Evolutionary conservation across 2,797 vertebrate species (phyloP).

Genomic region (Neosilurus hyrtlii): DNA sequence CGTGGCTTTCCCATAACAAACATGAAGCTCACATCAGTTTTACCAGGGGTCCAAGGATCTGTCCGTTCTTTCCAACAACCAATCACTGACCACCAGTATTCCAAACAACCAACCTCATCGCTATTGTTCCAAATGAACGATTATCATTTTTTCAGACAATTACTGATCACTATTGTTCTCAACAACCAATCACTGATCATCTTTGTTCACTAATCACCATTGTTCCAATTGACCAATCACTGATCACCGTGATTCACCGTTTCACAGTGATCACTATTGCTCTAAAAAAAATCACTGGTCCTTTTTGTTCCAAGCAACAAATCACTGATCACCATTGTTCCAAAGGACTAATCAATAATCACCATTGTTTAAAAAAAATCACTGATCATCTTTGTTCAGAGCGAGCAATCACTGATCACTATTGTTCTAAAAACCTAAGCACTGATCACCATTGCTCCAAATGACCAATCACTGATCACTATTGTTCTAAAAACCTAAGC

Average conservation of each 20-base stretch:
- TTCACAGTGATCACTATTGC: no score
- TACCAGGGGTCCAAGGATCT: neutral
- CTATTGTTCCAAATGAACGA: neutral
- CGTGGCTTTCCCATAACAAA: neutral
- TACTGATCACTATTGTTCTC: no score
- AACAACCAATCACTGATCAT: no score
- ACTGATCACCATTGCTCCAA: neutral
- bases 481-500: neutral
- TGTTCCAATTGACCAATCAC: neutral
- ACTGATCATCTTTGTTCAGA: no score
- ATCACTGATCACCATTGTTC: neutral
- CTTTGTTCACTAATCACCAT: neutral
- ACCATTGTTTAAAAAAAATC: no score
- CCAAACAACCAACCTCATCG: no score
- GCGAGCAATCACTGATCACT: neutral
- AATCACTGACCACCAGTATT: neutral
- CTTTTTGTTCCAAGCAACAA: fast-evolving
- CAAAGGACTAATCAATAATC: neutral
- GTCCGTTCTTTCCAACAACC: neutral
- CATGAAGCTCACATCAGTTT: neutral
- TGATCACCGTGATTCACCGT: neutral
- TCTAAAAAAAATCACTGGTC: no score
- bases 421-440: no score
- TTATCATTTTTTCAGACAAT: neutral
- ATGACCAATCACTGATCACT: neutral